These are phyloP conservation scores for Pristionchus arcanus DNA, from an alignment of 2,888 invertebrate genomes.

Conservation along the genomic window DNA sequence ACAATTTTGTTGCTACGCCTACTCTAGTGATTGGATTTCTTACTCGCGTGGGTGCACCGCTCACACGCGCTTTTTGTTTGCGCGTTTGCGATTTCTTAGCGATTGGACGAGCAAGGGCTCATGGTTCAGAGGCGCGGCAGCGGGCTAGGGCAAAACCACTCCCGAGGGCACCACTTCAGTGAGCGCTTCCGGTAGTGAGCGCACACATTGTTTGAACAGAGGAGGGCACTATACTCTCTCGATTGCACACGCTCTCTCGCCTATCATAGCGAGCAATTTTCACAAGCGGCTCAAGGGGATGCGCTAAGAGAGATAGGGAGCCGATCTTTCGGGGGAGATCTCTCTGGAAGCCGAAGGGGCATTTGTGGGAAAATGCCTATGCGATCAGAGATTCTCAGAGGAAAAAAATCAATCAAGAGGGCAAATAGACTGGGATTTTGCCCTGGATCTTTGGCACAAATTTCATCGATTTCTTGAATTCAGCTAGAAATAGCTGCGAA, in stretches of 20 bases:
- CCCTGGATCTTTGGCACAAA: no score
- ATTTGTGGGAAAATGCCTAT: background rate
- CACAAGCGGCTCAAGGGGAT: background rate
- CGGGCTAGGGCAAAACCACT: no score
- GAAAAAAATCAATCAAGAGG: no score
- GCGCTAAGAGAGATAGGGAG: background rate
- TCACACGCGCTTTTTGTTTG: slow-evolving; percentile 33
- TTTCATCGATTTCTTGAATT: no score
- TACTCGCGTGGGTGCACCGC: background rate
- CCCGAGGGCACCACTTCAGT: background rate
- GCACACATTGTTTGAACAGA: background rate
- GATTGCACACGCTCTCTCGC: no score
- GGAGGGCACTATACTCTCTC: background rate
- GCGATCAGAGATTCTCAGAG: background rate
- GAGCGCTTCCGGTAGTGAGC: background rate
- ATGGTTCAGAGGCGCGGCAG: no score
- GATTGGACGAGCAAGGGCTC: background rate
- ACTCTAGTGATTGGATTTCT: background rate
- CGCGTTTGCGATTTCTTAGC: background rate
- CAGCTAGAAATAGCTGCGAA: no score
- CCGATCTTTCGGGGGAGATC: background rate
- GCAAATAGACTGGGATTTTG: no score
- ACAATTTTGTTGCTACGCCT: background rate
- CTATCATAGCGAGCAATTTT: background rate
- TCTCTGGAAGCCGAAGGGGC: background rate